Base-by-base conservation (phyloP, 2,797 vertebrate genomes). In the Centropyge bicolor region DNA sequence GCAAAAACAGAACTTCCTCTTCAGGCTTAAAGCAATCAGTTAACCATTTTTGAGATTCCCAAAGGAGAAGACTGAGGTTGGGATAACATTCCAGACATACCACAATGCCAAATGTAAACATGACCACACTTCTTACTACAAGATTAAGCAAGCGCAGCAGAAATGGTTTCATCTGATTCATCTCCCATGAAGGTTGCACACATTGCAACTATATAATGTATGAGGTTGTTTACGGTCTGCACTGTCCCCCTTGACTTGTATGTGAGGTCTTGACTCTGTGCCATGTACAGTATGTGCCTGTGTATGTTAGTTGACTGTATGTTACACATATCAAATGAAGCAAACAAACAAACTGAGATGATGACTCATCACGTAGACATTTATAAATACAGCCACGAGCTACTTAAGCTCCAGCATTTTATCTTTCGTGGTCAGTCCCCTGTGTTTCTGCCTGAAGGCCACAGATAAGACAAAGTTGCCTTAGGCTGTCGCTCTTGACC, bases 391-490 rank as follows among this genome's bases (percentile, higher is more conserved):
- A 72, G 31, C 19, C 3, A 1, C 17, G 0, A 54, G 55, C 36
- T 41, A 19, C 36, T 27, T 70, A 46, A 20, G 54, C 40, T 52
- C 24, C 16, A 9, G 49, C 24, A 35, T 31, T 54, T 79, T 41
- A 51, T 86, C 67, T 81, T 2, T 24, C 8, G 3, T 16, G 12
- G 17, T 36, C 22, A 11, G 60, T 24, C 24, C 17, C 31, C 19
- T 3, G 41, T 20, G 62, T 49, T 78, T 68, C 64, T 73, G 81
- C 67, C 83, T 81, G 77, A 84, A 91, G 88, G 86, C 70, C 66
- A 31, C 70, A 85, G 90, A 94, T 92, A 91, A 91, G 73, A 80
- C 56, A 70, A 57, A 71, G 55, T 22, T 24, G 82, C 80, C 86
- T 62, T 74, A 45, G 84, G 64, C 74, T 76, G 31, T 8, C 80